Conservation (phyloP, 2,113 vertebrate genomes). For the Callorhinus ursinus region DNA sequence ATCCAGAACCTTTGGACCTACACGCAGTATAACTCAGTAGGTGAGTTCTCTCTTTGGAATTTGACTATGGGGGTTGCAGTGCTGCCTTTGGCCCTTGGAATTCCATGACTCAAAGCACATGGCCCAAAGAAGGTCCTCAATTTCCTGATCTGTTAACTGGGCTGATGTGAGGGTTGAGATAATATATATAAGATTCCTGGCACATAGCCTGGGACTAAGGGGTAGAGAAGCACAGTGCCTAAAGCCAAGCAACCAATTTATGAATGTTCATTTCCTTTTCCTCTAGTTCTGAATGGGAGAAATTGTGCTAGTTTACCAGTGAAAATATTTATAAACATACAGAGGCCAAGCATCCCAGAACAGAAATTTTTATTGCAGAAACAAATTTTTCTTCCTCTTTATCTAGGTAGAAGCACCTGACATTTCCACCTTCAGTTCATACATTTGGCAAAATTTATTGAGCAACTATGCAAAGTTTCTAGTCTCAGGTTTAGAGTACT, state of each 20-base stretch:
- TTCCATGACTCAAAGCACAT: background rate
- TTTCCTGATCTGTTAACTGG: background rate
- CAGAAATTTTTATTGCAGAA: background rate
- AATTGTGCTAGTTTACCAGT: background rate
- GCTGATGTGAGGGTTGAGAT: background rate
- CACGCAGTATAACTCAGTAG: background rate
- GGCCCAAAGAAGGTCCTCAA: background rate
- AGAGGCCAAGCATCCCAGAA: background rate
- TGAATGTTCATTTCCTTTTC: background rate
- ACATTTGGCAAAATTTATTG: background rate
- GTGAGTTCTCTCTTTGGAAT: background rate
- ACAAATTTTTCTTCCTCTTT: background rate
- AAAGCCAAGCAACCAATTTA: background rate
- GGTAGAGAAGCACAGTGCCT: fast-evolving
- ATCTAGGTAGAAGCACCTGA: background rate
- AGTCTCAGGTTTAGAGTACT: background rate
- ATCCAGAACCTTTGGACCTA: background rate
- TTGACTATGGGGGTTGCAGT: background rate
- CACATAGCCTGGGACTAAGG: background rate
- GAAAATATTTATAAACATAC: background rate
- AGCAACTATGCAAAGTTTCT: background rate
- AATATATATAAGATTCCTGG: background rate
- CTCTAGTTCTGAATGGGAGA: background rate
- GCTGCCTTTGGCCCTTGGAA: background rate
- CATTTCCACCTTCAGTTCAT: background rate